Base-by-base conservation (phyloP, 2,888 invertebrate genomes). In the Pimpla rufipes region DNA sequence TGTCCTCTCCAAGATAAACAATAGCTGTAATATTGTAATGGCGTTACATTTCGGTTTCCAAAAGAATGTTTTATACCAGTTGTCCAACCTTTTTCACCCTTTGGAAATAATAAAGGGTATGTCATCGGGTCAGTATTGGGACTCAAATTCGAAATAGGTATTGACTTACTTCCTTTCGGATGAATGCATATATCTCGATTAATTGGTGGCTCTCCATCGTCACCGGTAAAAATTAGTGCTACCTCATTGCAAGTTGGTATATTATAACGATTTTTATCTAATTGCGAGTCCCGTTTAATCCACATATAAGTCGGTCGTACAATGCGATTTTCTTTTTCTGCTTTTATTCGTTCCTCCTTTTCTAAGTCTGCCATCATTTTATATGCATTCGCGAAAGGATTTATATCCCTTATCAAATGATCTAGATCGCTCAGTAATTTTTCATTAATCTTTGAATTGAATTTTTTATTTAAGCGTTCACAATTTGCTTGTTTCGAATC, bases 131-230 rank as follows among this genome's bases (percentile, higher is more conserved):
- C 82, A 21, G 70, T 10, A 45, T 85, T 68, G 11, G 73, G 13
- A 67, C 79, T 82, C 11, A 82, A 47, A 40, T 21, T 62, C 7
- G 73, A 74, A 21, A 82, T 82, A 13, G 37, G 18, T 10, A 77
- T 75, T 21, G 76, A 67, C 16, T 18, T 37, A 21, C 68, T 5
- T 37, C 1, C 59, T 81, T 74, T 81, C n/a, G 77, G 80, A 71
- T 78, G 78, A 2, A 81, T 70, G 52, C 79, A 77, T 35, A 84
- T 59, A 75, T 85, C 82, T 37, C 81, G 35, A 52, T 85, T 37
- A 18, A 55, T 47, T 2, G 74, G 79, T 21, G 80, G 80, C 47
- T 77, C 42, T 18, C 79, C 85, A 45, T 81, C 81, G 1, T 84
- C 45, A 40, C 18, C 64, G 3, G 71, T 64, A 74, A 82, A 84